These are phyloP conservation scores for Xylota segnis DNA, from an alignment of 2,888 invertebrate genomes.

Conservation along the genomic window DNA sequence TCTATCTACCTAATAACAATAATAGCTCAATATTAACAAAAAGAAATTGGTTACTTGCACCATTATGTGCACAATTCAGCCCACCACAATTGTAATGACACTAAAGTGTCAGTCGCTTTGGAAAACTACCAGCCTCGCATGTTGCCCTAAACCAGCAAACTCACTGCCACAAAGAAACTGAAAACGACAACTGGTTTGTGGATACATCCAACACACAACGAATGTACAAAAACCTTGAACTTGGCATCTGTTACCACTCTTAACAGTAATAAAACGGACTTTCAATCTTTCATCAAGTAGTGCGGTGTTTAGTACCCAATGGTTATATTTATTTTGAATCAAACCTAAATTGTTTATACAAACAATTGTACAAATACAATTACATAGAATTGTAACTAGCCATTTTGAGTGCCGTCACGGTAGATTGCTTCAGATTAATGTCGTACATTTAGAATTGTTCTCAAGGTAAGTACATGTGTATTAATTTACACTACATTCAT, in stretches of 20 bases:
- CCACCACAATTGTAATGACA: too few relatives aligned
- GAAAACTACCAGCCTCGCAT: too few relatives aligned
- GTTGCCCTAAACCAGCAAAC: not conserved
- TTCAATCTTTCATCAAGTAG: not conserved
- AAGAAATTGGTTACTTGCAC: too few relatives aligned
- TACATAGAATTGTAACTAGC: not conserved
- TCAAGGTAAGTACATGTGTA: slow-evolving; percentile 24
- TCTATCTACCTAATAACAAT: too few relatives aligned
- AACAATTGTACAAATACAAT: not conserved
- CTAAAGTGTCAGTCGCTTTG: too few relatives aligned
- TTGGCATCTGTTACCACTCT: slow-evolving; percentile 27
- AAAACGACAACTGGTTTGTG: slow-evolving; percentile 12
- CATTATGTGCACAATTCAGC: too few relatives aligned
- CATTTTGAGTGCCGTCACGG: slow-evolving; percentile 20
- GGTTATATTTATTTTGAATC: not conserved
- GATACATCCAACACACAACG: not conserved
- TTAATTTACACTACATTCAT: not conserved
- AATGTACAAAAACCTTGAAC: slow-evolving; percentile 39
- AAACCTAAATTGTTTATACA: not conserved
- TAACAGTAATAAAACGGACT: not conserved
- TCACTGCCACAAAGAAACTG: not conserved
- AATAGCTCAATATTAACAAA: too few relatives aligned
- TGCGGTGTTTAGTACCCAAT: not conserved
- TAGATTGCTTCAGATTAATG: slow-evolving; percentile 37
- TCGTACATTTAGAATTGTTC: slow-evolving; percentile 39